Evolutionary conservation across 2,888 invertebrate species (phyloP).

Genomic region (Ophraella communa): DNA sequence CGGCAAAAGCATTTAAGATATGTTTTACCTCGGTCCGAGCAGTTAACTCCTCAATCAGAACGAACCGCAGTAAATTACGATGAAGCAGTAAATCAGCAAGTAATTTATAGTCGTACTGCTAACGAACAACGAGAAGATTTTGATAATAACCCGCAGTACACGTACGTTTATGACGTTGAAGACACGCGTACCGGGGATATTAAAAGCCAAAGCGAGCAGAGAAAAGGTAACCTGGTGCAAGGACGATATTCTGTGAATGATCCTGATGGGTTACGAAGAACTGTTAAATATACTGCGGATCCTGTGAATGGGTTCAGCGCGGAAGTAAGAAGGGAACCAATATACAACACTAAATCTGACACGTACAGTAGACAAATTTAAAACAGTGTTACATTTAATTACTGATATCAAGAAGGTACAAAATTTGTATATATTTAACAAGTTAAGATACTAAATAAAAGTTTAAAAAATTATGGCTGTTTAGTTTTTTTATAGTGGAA

Average conservation of each 20-base stretch:
- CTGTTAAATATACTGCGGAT: constrained; percentile 66
- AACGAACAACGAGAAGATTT: constrained; percentile 52
- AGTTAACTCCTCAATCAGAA: not conserved
- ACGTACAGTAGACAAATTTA: constrained; percentile 42
- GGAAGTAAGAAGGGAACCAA: constrained; percentile 68
- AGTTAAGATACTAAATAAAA: no score
- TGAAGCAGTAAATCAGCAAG: not conserved
- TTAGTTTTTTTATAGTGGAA: no score
- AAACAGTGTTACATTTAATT: no score
- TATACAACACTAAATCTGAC: constrained; percentile 48
- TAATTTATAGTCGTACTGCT: no score
- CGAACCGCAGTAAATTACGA: not conserved
- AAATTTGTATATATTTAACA: no score
- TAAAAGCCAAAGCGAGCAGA: constrained; percentile 53
- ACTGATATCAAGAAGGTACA: no score
- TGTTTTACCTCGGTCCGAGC: not conserved
- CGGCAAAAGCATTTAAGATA: constrained; percentile 1
- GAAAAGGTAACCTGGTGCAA: constrained; percentile 64
- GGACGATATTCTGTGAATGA: constrained; percentile 64
- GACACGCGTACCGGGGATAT: constrained; percentile 64
- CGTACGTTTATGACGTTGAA: constrained; percentile 65
- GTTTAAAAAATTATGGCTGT: no score
- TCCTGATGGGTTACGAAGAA: constrained; percentile 63
- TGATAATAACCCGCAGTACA: constrained; percentile 65
- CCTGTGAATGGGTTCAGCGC: constrained; percentile 70